These are phyloP conservation scores for Chorisops tibialis DNA, from an alignment of 2,888 invertebrate species.

Conservation along the genomic window DNA sequence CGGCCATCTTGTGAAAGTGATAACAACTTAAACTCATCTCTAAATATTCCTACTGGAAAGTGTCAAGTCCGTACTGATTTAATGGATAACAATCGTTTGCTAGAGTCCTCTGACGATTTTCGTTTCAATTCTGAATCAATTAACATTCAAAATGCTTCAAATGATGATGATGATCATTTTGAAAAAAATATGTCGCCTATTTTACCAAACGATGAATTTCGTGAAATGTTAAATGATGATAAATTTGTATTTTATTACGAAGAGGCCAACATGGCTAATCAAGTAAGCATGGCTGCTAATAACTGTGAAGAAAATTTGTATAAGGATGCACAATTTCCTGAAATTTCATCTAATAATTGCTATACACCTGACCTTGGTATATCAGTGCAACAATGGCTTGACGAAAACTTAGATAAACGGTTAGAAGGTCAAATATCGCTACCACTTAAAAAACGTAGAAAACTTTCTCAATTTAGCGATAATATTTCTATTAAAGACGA, in stretches of 20 bases:
- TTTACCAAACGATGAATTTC: constrained; percentile 10
- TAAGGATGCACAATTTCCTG: constrained; percentile 4
- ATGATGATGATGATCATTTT: constrained; percentile 16
- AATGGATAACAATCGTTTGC: constrained; percentile 2
- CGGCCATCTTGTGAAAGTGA: constrained; percentile 32
- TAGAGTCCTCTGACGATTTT: neutral
- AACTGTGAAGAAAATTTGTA: neutral
- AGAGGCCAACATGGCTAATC: neutral
- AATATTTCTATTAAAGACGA: constrained; percentile 28
- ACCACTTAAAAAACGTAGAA: constrained; percentile 35
- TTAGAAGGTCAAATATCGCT: constrained; percentile 30
- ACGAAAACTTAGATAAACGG: constrained; percentile 21
- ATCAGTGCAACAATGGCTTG: constrained; percentile 17
- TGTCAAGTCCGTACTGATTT: constrained; percentile 30
- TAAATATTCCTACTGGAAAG: constrained; percentile 14
- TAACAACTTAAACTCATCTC: constrained; percentile 31
- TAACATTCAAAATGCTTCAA: neutral
- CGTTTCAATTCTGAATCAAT: neutral
- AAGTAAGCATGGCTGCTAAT: neutral
- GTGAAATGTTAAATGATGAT: constrained; percentile 13
- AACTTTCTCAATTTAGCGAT: constrained; percentile 31
- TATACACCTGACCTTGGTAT: constrained; percentile 8
- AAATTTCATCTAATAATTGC: constrained; percentile 20
- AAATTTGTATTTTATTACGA: constrained; percentile 13
- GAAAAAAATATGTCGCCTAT: constrained; percentile 23